These are phyloP conservation scores for Steinernema feltiae DNA, from an alignment of 1,140 invertebrate species.

Conservation along the genomic window DNA sequence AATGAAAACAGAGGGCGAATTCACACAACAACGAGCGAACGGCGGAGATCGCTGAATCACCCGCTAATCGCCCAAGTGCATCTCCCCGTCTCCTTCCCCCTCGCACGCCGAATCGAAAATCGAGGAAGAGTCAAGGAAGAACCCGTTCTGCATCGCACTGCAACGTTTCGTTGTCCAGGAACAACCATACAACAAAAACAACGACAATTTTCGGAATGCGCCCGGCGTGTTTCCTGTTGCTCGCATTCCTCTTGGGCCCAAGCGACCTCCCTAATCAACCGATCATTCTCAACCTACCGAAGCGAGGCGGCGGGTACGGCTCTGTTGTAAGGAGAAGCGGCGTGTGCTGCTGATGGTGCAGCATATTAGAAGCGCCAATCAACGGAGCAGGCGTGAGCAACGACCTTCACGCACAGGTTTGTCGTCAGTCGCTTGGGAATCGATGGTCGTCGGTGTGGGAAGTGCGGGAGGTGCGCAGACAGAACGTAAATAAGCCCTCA, in stretches of 20 bases:
- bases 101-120: not conserved
- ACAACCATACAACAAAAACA: not conserved
- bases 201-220: not conserved
- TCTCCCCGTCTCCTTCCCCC: not conserved
- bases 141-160: not conserved
- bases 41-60: not conserved
- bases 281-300: not conserved
- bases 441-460: constrained; percentile 5
- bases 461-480: constrained; percentile 10
- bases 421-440: not conserved
- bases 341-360: not conserved
- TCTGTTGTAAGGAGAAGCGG: constrained; percentile 9
- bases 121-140: not conserved
- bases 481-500: constrained; percentile 11
- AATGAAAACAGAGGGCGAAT: not conserved
- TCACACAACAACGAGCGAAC: not conserved
- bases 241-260: not conserved
- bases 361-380: constrained; percentile 1
- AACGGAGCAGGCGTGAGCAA: not conserved
- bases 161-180: not conserved
- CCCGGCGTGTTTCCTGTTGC: not conserved
- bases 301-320: not conserved
- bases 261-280: not conserved
- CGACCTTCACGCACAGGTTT: constrained; percentile 13
- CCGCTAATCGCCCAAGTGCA: not conserved